These are phyloP conservation scores for Nasonia vitripennis DNA, from an alignment of 1,140 invertebrate genomes.

Conservation along the genomic window DNA sequence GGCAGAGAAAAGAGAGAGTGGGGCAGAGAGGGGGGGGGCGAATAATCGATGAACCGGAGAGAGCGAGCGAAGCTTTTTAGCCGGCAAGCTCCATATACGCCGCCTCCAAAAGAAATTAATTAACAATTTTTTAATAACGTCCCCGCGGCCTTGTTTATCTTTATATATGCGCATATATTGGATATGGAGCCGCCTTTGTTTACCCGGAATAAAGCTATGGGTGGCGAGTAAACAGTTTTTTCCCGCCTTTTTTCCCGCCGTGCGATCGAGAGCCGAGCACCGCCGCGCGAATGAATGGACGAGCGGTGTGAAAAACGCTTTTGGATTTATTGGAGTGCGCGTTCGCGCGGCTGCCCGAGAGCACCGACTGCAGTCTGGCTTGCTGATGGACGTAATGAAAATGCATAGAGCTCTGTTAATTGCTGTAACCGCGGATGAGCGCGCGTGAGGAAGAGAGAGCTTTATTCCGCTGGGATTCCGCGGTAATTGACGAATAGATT, in stretches of 20 bases:
- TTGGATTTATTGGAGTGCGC: neutral
- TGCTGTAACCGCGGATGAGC: neutral
- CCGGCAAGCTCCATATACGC: neutral
- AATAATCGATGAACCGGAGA: constrained; percentile 39
- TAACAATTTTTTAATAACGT: constrained; percentile 42
- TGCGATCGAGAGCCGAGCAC: neutral
- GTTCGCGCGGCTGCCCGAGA: neutral
- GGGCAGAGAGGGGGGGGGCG: neutral
- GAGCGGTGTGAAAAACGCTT: constrained; percentile 12
- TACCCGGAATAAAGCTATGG: constrained; percentile 17
- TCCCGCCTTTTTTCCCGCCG: neutral
- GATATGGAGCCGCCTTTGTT: neutral
- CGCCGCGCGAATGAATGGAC: neutral
- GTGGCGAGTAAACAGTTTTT: constrained; percentile 7
- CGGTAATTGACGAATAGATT: too few relatives aligned
- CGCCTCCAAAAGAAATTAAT: constrained; percentile 26
- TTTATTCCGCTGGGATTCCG: too few relatives aligned
- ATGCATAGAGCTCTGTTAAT: constrained; percentile 19
- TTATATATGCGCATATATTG: neutral
- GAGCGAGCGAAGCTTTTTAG: neutral
- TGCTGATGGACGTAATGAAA: constrained; percentile 27
- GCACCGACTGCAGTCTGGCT: neutral
- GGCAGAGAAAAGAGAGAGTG: neutral
- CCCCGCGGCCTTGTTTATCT: neutral
- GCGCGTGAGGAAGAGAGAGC: too few relatives aligned